Conservation (phyloP, 2,113 vertebrate species). For the Axis porcinus region DNA sequence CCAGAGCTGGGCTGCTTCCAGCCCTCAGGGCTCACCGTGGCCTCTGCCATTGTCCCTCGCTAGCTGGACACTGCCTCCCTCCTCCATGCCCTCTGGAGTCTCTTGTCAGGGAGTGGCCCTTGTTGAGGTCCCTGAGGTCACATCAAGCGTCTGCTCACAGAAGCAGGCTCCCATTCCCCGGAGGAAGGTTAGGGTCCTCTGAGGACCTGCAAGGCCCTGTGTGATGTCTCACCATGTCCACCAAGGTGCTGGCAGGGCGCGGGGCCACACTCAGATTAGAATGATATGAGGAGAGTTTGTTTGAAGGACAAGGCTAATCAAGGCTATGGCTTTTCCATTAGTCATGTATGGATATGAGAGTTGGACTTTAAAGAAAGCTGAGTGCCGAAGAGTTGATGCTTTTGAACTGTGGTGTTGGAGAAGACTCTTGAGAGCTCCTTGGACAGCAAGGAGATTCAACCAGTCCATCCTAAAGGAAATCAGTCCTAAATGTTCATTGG, state of each 20-base stretch:
- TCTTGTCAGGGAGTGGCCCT: neutral
- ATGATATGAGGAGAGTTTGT: too few relatives aligned
- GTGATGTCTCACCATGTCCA: rapidly evolving
- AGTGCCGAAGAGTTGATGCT: neutral
- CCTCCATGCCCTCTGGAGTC: neutral
- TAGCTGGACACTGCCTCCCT: neutral
- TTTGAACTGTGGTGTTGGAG: neutral
- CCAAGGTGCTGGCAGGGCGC: rapidly evolving
- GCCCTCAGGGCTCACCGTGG: rapidly evolving
- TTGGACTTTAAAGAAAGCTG: neutral
- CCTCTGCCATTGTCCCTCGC: neutral
- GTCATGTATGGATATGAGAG: neutral
- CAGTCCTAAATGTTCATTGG: neutral
- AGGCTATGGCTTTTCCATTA: neutral
- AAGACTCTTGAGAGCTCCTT: neutral
- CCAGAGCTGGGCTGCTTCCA: rapidly evolving
- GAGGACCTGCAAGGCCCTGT: too few relatives aligned
- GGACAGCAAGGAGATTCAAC: neutral
- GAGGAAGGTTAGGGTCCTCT: rapidly evolving
- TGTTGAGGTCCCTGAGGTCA: neutral
- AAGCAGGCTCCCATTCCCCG: neutral
- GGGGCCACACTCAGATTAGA: neutral
- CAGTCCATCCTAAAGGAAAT: neutral
- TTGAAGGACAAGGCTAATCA: neutral
- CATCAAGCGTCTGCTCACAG: too few relatives aligned